Evolutionary conservation across 2,113 vertebrate species (phyloP).

Genomic region (Bos javanicus): DNA sequence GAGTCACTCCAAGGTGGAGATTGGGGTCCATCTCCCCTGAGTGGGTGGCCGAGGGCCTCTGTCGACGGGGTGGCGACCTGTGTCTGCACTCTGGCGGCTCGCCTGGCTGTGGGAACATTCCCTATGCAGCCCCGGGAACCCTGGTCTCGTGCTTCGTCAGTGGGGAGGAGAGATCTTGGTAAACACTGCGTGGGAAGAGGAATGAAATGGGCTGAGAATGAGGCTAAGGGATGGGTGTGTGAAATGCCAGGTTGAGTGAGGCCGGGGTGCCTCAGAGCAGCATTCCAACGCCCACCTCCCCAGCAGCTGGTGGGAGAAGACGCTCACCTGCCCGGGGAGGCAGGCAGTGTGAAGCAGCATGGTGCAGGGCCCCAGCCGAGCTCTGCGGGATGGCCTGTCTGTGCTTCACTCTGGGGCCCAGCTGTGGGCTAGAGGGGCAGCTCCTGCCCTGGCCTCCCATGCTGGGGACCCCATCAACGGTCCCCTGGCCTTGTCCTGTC

Average conservation of each 20-base stretch:
- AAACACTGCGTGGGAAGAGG: slow-evolving; percentile 71
- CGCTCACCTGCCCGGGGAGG: slow-evolving; percentile 41
- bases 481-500: neutral
- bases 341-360: neutral
- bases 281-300: slow-evolving; percentile 69
- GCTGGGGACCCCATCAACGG: neutral
- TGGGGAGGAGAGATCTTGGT: slow-evolving; percentile 60
- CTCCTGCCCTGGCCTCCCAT: neutral
- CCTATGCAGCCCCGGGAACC: slow-evolving; percentile 24
- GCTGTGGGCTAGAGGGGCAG: neutral
- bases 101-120: slow-evolving; percentile 54
- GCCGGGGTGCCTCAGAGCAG: slow-evolving; percentile 54
- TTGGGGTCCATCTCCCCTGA: neutral
- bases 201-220: slow-evolving; percentile 67
- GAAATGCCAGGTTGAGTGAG: slow-evolving; percentile 60
- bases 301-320: slow-evolving; percentile 62
- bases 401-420: neutral
- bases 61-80: neutral
- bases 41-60: neutral
- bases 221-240: slow-evolving; percentile 72
- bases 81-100: neutral
- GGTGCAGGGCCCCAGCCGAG: accelerated
- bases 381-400: neutral
- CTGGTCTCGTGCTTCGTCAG: slow-evolving; percentile 32
- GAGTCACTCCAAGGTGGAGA: neutral